Evolutionary conservation across 2,888 invertebrate species (phyloP), one percentile per base, ranked within the genome.

Genomic region (Pyrgus malvae): DNA sequence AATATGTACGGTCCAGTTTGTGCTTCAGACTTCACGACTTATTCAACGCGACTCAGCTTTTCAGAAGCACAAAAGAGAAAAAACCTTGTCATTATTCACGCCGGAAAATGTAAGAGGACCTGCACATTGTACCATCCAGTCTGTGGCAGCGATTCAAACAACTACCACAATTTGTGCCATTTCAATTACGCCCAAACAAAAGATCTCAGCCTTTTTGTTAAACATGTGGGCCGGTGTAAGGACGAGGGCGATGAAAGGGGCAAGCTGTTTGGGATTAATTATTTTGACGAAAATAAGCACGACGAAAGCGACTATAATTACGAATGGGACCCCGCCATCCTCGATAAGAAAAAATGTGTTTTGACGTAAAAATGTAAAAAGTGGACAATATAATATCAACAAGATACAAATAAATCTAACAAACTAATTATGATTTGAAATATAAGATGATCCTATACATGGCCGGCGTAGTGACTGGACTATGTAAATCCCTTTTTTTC

Each of bases 151-250:
- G 45, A 65, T 37, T 56, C 55, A 14, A 63, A 48, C 41, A 65
- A 62, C 1, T 68, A 68, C 31, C 42, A 63, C 23, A 68, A 66
- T 31, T 48, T 60, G 41, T 68, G 67, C 57, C 63, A 68, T 11
- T 50, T 66, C 5, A 48, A 58, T 49, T 63, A 56, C 46, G 65
- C 59, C 1, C 62, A 46, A 12, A 40, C 29, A 23, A 45, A 51
- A 4, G 21, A 57, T 6, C 41, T 16, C 2, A 21, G 6, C 0
- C 56, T 63, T n/a, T 17, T 12, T 25, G n/a, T 45, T 2, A 16
- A 5, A 42, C 48, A 57, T 21, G 41, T 45, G 19, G 66, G 66
- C 1, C 8, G 11, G 16, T 65, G 63, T 40, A 41, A 9, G 14
- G 2, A 35, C 3, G 6, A 12, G n/a, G 9, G 8, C 17, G 37